Percentiles rank a stretch among this genome's conserved stretches.
Conservation (phyloP, 2,888 invertebrate species). For the Desoria tigrina region DNA sequence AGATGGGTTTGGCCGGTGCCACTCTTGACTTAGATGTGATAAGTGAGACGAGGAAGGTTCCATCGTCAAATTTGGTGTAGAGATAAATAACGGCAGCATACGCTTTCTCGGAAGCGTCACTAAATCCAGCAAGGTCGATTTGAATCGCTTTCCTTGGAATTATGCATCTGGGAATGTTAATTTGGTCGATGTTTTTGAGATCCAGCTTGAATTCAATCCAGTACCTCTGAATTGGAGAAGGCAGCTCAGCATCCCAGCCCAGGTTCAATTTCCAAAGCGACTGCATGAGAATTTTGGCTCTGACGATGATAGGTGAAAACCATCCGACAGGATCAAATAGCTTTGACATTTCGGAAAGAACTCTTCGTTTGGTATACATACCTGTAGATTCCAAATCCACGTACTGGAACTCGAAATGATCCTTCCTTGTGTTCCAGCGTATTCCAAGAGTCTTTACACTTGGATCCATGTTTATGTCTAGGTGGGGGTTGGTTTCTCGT, state of each 20-base stretch:
- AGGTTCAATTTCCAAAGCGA: conserved; percentile 10
- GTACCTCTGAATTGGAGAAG: neutral
- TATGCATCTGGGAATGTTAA: conserved; percentile 6
- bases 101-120: no score
- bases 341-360: conserved; percentile 21
- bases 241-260: conserved; percentile 12
- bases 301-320: conserved; percentile 25
- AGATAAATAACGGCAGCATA: no score
- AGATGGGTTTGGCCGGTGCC: conserved; percentile 48
- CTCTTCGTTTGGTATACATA: conserved; percentile 12
- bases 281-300: conserved; percentile 20
- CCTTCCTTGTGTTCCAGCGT: neutral
- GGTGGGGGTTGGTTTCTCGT: conserved; percentile 5
- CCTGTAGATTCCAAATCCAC: no score
- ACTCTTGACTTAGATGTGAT: no score
- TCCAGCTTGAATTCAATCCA: conserved; percentile 4
- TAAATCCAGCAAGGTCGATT: conserved; percentile 14
- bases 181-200: neutral
- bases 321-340: conserved; percentile 33
- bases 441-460: conserved; percentile 11
- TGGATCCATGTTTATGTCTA: neutral
- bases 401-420: neutral
- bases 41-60: neutral
- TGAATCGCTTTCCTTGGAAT: neutral
- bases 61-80: no score